Percentiles rank a stretch among this genome's conserved stretches.
Evolutionary conservation across 2,113 vertebrate genomes (phyloP).

Genomic region (Blennius ocellaris): DNA sequence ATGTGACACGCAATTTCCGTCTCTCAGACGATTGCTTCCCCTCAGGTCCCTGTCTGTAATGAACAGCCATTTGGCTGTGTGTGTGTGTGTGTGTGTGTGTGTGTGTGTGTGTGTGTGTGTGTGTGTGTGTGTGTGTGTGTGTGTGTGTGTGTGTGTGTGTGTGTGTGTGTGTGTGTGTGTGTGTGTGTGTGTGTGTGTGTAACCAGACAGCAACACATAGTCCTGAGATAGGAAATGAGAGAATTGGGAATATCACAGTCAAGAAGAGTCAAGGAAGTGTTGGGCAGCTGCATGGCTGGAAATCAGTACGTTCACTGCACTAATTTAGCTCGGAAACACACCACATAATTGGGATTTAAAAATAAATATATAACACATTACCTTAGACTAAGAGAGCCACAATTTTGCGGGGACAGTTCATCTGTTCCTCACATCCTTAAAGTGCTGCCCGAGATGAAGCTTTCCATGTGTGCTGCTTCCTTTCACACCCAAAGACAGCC

Average conservation of each 20-base stretch:
- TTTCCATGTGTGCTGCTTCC: constrained; percentile 4
- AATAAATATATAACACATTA: constrained; percentile 44
- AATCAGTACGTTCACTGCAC: constrained; percentile 25
- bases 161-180: constrained; percentile 41
- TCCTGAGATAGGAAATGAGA: constrained; percentile 71
- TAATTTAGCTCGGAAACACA: constrained; percentile 39
- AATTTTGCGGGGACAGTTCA: constrained; percentile 6
- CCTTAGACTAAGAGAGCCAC: constrained; percentile 10
- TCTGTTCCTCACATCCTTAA: constrained; percentile 10
- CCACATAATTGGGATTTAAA: constrained; percentile 48
- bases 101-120: constrained; percentile 73
- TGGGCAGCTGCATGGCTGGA: constrained; percentile 21
- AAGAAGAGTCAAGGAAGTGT: constrained; percentile 41
- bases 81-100: constrained; percentile 56
- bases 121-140: constrained; percentile 74
- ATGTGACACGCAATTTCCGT: constrained; percentile 85
- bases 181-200: constrained; percentile 48
- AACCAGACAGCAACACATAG: constrained; percentile 62
- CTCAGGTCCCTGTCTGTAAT: constrained; percentile 85
- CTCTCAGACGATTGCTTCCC: constrained; percentile 84
- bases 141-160: constrained; percentile 65
- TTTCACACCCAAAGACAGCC: constrained; percentile 52
- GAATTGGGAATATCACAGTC: constrained; percentile 71
- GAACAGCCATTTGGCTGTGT: constrained; percentile 83
- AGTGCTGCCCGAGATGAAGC: constrained; percentile 10